Percentiles rank a stretch among this genome's conserved stretches.
Evolutionary conservation across 2,797 vertebrate species (phyloP).

Genomic region (Adelosebastes latens): DNA sequence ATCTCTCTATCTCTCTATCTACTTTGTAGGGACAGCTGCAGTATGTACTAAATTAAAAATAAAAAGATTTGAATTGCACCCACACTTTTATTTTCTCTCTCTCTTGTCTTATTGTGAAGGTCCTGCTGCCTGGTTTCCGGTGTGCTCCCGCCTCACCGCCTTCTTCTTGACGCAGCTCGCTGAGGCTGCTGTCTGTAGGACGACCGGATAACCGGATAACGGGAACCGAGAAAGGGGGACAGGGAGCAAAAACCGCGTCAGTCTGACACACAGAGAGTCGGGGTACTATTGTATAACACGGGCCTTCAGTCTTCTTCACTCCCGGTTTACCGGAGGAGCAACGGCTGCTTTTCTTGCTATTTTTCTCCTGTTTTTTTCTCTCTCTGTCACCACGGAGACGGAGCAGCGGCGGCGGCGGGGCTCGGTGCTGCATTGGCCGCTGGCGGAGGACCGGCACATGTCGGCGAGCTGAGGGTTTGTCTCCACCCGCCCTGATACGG

Average conservation of each 20-base stretch:
- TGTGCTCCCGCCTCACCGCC: not conserved
- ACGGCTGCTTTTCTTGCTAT: not conserved
- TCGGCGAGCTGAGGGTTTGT: slow-evolving; percentile 77
- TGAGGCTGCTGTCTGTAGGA: slow-evolving; percentile 58
- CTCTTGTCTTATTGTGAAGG: slow-evolving; percentile 50
- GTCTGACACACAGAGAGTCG: slow-evolving; percentile 50
- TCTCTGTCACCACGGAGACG: slow-evolving; percentile 28
- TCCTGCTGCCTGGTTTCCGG: not conserved
- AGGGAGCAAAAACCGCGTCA: slow-evolving; percentile 56
- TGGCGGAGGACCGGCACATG: slow-evolving; percentile 82
- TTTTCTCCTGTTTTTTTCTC: not conserved
- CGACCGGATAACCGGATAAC: slow-evolving; percentile 76
- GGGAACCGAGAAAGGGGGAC: slow-evolving; percentile 61
- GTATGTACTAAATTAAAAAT: no score
- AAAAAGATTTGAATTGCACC: no score
- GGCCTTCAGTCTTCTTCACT: slow-evolving; percentile 27
- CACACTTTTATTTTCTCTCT: no score
- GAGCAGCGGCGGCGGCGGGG: slow-evolving; percentile 44
- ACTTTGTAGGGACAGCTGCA: no score
- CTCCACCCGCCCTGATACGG: slow-evolving; percentile 79
- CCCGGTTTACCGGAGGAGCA: not conserved
- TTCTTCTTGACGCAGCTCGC: slow-evolving; percentile 48
- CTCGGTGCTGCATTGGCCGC: slow-evolving; percentile 67
- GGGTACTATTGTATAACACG: slow-evolving; percentile 61
- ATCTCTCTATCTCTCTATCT: no score